Evolutionary conservation across 2,113 vertebrate species (phyloP).

Genomic region (Columba livia): DNA sequence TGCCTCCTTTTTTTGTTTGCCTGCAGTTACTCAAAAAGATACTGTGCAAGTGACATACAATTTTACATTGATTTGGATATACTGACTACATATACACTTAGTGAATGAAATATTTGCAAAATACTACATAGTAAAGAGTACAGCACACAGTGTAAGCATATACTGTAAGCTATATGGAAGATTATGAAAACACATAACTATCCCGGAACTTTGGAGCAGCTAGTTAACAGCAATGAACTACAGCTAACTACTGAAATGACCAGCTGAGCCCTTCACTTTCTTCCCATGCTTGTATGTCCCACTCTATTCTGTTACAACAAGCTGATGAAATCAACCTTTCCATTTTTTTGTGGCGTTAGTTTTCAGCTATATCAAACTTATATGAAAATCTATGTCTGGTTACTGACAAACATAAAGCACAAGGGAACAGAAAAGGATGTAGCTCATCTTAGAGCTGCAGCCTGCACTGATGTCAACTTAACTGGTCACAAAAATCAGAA

Average conservation of each 20-base stretch:
- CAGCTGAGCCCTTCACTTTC: background rate
- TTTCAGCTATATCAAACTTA: background rate
- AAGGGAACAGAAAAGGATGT: background rate
- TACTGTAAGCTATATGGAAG: background rate
- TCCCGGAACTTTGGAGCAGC: background rate
- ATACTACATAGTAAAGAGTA: background rate
- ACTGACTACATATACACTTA: background rate
- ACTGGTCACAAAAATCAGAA: background rate
- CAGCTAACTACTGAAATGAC: background rate
- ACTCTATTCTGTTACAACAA: background rate
- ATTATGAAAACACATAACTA: background rate
- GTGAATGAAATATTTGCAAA: background rate
- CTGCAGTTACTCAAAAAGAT: background rate
- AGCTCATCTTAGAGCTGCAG: background rate
- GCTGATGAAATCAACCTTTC: background rate
- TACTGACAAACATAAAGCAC: background rate
- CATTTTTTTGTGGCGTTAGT: background rate
- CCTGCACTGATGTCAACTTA: background rate
- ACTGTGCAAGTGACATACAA: background rate
- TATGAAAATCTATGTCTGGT: background rate
- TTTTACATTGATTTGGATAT: background rate
- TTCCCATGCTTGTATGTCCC: background rate
- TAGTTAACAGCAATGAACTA: background rate
- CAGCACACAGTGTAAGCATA: too few species aligned
- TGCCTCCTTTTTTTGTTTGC: background rate